These are phyloP conservation scores for Myotis vivesi DNA, from an alignment of 2,797 vertebrate genomes.

Conservation along the genomic window DNA sequence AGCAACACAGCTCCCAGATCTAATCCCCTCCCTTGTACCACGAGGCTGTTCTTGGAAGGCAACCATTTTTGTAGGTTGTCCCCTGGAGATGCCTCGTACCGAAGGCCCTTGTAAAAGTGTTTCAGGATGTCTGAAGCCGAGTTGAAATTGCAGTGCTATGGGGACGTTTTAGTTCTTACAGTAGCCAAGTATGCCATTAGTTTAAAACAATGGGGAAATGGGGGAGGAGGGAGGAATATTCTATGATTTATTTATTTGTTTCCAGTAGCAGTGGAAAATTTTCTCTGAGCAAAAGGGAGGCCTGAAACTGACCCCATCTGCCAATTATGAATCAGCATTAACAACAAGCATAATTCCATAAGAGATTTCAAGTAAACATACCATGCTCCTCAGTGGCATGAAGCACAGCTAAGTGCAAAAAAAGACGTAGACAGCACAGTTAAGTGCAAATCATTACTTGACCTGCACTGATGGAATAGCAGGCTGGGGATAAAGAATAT, in stretches of 20 bases:
- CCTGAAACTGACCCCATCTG: conserved; percentile 80
- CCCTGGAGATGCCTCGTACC: conserved; percentile 80
- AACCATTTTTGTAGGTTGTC: conserved; percentile 81
- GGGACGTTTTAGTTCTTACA: conserved; percentile 81
- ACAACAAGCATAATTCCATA: conserved; percentile 77
- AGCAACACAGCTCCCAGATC: rapidly evolving
- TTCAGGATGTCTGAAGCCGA: conserved; percentile 81
- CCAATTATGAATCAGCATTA: conserved; percentile 83
- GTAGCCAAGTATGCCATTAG: conserved; percentile 87
- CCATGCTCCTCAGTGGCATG: conserved; percentile 35
- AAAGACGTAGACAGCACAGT: conserved; percentile 67
- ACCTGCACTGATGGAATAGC: conserved; percentile 48
- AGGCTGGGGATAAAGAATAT: conserved; percentile 57
- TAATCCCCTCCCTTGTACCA: conserved; percentile 68
- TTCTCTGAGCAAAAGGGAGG: conserved; percentile 77
- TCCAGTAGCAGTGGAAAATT: conserved; percentile 84
- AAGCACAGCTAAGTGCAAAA: conserved; percentile 73
- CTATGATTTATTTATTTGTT: conserved; percentile 85
- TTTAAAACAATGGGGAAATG: conserved; percentile 81
- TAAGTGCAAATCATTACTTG: conserved; percentile 49
- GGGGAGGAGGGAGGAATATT: conserved; percentile 78
- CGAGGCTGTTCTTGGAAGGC: conserved; percentile 84
- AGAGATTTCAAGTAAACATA: conserved; percentile 65
- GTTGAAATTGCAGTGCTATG: conserved; percentile 84
- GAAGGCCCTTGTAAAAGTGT: conserved; percentile 83